Base-by-base conservation (phyloP, 1,140 invertebrate species). In the Popillia japonica region DNA sequence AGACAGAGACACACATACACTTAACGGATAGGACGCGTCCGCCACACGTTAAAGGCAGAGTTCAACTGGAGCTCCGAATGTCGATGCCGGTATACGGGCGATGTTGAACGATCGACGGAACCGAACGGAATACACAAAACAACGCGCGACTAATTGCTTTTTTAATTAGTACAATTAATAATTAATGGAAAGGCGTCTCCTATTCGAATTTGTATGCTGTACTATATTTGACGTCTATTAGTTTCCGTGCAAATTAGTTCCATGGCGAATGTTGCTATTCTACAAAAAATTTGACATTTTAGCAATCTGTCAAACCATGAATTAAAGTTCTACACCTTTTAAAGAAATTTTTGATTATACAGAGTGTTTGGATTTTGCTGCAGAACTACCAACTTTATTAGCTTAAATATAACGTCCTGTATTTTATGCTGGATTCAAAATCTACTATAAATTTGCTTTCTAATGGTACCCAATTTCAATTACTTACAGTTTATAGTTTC, bases 161-260 rank as follows among this genome's bases (percentile, higher is more conserved):
- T 64, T 64, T 64, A 64, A 64, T 64, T 64, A 64, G 20, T 64
- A 20, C 61, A 64, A 64, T 64, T 64, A 64, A 64, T 64, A 64
- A 64, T n/a, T 64, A 64, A 64, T 64, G 61, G 17, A n/a, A 64
- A 27, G n/a, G n/a, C 11, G 61, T 20, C 6, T 64, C 7, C 17
- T 64, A 64, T 64, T 27, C 17, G 61, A 27, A 48, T 48, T 42
- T 0, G 14, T 42, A 42, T 22, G 17, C 17, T 20, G 61, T 22
- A 20, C 23, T 20, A 6, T 23, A 64, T 64, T 64, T 64, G 61
- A 64, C 61, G 61, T 27, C 17, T 64, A 27, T 64, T 64, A 64
- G 61, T 64, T 64, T 23, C 17, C 10, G 10, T 20, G 61, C 61
- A 64, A 3, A 64, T 64, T 64, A 20, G 11, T 64, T 64, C 17